Conservation (phyloP, 2,888 invertebrate species). For the Syrista parreyssii region DNA sequence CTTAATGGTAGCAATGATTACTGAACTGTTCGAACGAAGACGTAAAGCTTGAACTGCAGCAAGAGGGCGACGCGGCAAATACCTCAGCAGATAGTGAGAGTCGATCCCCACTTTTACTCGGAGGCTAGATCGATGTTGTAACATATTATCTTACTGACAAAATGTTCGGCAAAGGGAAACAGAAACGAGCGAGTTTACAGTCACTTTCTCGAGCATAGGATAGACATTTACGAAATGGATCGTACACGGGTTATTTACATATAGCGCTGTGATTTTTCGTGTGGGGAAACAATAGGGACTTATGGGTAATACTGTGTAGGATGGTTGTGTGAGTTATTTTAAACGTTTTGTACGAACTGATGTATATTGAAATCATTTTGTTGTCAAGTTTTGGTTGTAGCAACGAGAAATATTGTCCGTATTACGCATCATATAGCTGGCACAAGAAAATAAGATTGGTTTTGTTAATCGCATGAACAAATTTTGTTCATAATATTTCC, state of each 20-base stretch:
- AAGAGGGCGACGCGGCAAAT: constrained; percentile 5
- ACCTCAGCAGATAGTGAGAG: constrained; percentile 42
- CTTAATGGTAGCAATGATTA: background rate
- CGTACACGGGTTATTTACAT: background rate
- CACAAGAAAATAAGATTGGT: too few relatives aligned
- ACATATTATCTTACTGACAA: constrained; percentile 25
- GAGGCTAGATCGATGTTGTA: constrained; percentile 31
- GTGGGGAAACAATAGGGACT: background rate
- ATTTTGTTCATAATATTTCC: too few relatives aligned
- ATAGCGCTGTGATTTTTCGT: background rate
- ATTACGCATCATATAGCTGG: too few relatives aligned
- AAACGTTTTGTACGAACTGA: background rate
- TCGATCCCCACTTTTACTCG: constrained; percentile 49
- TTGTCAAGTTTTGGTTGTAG: too few relatives aligned
- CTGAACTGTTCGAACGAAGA: background rate
- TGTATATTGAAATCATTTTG: too few relatives aligned
- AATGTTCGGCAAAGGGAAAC: background rate
- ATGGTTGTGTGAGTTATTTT: background rate
- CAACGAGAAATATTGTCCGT: too few relatives aligned
- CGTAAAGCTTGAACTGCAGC: background rate
- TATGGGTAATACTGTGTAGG: background rate
- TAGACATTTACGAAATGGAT: background rate
- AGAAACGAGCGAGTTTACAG: background rate
- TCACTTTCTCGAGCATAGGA: background rate
- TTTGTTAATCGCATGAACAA: too few relatives aligned